phyloP scores from a whole-genome alignment of 2,113 vertebrate species.

The Notechis scutatus region DNA sequence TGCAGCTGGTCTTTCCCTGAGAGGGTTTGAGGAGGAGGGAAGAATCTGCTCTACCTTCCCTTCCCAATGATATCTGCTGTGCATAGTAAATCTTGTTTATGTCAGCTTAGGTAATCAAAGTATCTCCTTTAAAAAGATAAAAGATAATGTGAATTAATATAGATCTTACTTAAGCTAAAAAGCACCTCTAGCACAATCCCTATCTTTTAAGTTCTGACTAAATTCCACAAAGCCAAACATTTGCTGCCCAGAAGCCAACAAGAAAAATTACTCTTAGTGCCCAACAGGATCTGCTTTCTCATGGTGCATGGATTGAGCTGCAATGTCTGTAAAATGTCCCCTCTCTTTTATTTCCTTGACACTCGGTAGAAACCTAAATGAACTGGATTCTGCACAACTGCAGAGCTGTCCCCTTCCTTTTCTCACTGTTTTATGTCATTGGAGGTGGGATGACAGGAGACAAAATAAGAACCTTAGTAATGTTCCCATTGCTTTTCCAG shows the following conservation, averaged over 20 bases:
- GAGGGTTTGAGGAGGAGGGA: slow-evolving; percentile 5
- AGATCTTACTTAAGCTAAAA: background rate
- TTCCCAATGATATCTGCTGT: slow-evolving; percentile 19
- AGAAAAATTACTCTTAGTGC: background rate
- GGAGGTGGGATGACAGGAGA: background rate
- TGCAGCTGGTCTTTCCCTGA: slow-evolving; percentile 41
- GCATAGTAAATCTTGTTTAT: background rate
- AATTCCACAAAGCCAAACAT: background rate
- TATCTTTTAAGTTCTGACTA: slow-evolving; percentile 6
- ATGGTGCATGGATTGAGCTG: background rate
- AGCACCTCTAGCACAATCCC: background rate
- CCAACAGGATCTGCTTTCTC: background rate
- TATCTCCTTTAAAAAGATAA: background rate
- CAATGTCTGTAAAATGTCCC: background rate
- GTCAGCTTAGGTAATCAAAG: slow-evolving; percentile 25
- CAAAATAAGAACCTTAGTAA: background rate
- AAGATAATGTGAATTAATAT: background rate
- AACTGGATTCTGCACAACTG: background rate
- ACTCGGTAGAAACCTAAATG: background rate
- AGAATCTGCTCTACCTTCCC: slow-evolving; percentile 13
- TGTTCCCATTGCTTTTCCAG: slow-evolving; percentile 36
- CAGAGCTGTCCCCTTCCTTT: slow-evolving; percentile 1
- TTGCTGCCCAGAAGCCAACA: background rate
- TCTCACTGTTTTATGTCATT: background rate
- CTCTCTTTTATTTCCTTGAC: background rate